These are phyloP conservation scores for Oryzias woworae DNA, from an alignment of 2,113 vertebrate genomes.

Conservation along the genomic window DNA sequence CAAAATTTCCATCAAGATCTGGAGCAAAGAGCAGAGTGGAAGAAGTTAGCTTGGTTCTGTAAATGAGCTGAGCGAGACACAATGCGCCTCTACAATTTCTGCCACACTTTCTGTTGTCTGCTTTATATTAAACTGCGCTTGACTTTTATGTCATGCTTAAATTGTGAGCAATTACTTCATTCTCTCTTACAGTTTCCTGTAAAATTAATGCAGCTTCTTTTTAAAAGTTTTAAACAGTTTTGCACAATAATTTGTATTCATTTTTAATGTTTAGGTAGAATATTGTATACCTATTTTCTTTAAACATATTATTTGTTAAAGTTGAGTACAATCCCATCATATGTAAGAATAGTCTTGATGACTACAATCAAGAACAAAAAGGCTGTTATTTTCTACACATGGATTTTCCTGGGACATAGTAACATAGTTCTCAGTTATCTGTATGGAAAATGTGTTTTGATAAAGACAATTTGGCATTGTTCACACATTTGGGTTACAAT, in stretches of 20 bases:
- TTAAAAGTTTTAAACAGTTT: conserved; percentile 4
- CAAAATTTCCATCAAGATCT: conserved; percentile 62
- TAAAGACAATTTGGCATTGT: conserved; percentile 1
- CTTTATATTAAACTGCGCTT: conserved; percentile 24
- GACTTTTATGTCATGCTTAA: conserved; percentile 22
- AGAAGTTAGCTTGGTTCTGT: conserved; percentile 29
- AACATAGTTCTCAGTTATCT: too few relatives aligned
- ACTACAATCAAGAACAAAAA: too few relatives aligned
- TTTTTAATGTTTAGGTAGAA: too few relatives aligned
- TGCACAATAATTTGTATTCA: not conserved
- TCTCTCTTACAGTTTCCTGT: not conserved
- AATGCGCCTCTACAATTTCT: conserved; percentile 36
- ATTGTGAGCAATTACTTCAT: conserved; percentile 6
- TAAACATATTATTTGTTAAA: too few relatives aligned
- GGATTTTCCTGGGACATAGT: too few relatives aligned
- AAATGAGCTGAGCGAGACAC: conserved; percentile 32
- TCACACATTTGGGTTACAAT: conserved; percentile 6
- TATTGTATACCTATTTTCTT: too few relatives aligned
- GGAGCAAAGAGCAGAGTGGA: conserved; percentile 43
- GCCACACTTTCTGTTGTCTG: conserved; percentile 30
- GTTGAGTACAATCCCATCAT: too few relatives aligned
- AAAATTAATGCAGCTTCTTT: conserved; percentile 9
- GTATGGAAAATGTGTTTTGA: too few relatives aligned
- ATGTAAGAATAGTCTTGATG: too few relatives aligned
- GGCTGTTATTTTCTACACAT: too few relatives aligned